Base-by-base conservation (phyloP, 2,113 vertebrate genomes). In the Phalacrocorax pelagicus region DNA sequence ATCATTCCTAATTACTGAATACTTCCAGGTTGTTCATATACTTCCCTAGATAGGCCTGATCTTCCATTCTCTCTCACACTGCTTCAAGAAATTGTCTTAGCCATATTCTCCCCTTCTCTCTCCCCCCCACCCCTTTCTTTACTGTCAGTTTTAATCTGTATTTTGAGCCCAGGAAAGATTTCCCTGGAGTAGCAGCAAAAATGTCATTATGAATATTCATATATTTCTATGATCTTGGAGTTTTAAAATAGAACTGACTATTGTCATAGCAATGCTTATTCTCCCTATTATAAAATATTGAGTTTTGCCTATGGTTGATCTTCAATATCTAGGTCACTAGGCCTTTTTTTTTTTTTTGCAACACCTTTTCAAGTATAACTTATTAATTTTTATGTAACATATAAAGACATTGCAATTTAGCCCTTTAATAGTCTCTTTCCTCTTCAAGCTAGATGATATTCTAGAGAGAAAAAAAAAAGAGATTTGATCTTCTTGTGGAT, bases 231-330 rank as follows among this genome's bases (percentile, higher is more conserved):
- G 58, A 92, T 95, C 78, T 57, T 74, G 24, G 61, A 81, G 59
- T 93, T 92, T 95, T 95, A 97, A 96, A 97, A 95, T 95, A 97
- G 81, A 73, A 88, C 74, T 47, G 79, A n/a, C 58, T 79, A 86
- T 79, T 86, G 54, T 86, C 59, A 85, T 86, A 93, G 36, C 36
- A 92, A 67, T 92, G 29, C 52, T 72, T 90, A 52, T 73, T 91
- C 32, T 94, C 21, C 22, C 67, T 66, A 57, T 84, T 94, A 83
- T 88, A 84, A 94, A 81, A 81, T 55, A 91, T 70, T 95, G 57
- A 69, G 12, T 81, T 47, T 72, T 90, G 47, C 47, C 84, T 82
- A 42, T 86, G 80, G 49, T n/a, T 88, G 73, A 74, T 96, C 75
- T 95, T 84, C 65, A 61, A 51, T 85, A 94, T 94, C 85, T 94